A percentile compares a stretch with the other conserved stretches of the same genome.
Conservation (phyloP, 2,888 invertebrate species). For the Zele albiditarsus region DNA sequence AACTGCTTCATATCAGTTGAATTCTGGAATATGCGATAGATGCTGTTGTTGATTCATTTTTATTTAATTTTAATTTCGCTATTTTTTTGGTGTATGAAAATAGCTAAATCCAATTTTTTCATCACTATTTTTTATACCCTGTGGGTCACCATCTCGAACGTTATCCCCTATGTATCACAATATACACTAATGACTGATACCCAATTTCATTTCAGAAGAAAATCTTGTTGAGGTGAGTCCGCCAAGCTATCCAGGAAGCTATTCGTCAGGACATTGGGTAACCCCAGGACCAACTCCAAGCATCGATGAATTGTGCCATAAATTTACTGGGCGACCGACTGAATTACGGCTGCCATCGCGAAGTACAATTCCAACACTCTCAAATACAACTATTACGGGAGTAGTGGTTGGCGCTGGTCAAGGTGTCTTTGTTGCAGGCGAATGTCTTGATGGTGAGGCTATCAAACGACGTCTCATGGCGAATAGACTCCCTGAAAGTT, state of each 20-base stretch:
- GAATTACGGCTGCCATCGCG: constrained; percentile 70
- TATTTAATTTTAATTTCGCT: too few relatives aligned
- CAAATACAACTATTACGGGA: constrained; percentile 55
- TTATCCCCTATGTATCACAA: neutral
- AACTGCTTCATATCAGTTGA: too few relatives aligned
- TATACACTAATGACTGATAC: neutral
- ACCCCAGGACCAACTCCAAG: constrained; percentile 73
- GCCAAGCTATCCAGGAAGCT: constrained; percentile 69
- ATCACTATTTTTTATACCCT: too few relatives aligned
- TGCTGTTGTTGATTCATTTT: too few relatives aligned
- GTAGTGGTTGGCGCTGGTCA: constrained; percentile 63
- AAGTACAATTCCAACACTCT: constrained; percentile 65
- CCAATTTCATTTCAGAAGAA: constrained; percentile 61
- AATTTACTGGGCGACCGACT: constrained; percentile 68
- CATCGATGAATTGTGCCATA: constrained; percentile 71
- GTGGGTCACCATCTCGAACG: too few relatives aligned
- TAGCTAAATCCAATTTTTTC: too few relatives aligned
- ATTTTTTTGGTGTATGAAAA: too few relatives aligned
- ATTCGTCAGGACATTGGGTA: constrained; percentile 73
- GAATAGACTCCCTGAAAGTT: constrained; percentile 90
- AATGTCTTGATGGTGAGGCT: constrained; percentile 85
- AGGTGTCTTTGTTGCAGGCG: constrained; percentile 71
- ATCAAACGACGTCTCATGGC: constrained; percentile 91
- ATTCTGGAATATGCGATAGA: too few relatives aligned
- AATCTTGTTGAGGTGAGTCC: constrained; percentile 69